These are phyloP conservation scores for mouse (Mus musculus) DNA, from an alignment of 2,113 vertebrate genomes.

Conservation along the genomic window DNA sequence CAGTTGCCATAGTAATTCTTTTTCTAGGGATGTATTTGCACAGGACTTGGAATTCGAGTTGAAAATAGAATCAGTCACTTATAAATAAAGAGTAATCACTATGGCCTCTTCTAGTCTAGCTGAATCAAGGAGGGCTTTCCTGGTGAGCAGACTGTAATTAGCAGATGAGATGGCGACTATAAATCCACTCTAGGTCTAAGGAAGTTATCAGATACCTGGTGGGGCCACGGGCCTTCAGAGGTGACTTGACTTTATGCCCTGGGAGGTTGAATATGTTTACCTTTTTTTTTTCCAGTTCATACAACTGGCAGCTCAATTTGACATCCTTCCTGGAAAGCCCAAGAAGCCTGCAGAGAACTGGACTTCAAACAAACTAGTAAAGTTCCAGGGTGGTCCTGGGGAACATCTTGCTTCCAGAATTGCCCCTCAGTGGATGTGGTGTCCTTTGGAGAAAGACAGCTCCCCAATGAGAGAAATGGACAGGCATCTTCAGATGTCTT, in stretches of 20 bases:
- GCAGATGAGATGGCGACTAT: neutral
- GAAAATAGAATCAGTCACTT: slow-evolving; percentile 60
- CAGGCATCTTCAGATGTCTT: neutral
- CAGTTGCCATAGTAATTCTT: slow-evolving; percentile 67
- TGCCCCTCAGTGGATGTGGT: neutral
- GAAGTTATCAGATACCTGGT: neutral
- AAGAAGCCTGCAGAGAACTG: neutral
- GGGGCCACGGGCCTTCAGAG: neutral
- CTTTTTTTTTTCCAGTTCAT: neutral
- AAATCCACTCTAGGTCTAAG: neutral
- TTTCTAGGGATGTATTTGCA: slow-evolving; percentile 36
- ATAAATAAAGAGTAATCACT: slow-evolving; percentile 25
- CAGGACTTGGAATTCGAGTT: slow-evolving; percentile 1
- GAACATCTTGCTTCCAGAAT: neutral
- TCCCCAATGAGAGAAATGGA: neutral
- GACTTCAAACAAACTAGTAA: neutral
- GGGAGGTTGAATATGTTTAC: neutral
- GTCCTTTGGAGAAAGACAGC: neutral
- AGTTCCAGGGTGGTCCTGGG: neutral
- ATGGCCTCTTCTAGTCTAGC: neutral
- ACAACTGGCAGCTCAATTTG: neutral
- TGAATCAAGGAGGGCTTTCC: neutral
- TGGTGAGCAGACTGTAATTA: neutral
- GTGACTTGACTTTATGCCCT: neutral
- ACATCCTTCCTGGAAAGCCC: neutral